Percentiles rank a stretch among this genome's conserved stretches.
These are phyloP conservation scores for Halcyon chelicuti DNA, from an alignment of 2,797 vertebrate species.

Conservation along the genomic window DNA sequence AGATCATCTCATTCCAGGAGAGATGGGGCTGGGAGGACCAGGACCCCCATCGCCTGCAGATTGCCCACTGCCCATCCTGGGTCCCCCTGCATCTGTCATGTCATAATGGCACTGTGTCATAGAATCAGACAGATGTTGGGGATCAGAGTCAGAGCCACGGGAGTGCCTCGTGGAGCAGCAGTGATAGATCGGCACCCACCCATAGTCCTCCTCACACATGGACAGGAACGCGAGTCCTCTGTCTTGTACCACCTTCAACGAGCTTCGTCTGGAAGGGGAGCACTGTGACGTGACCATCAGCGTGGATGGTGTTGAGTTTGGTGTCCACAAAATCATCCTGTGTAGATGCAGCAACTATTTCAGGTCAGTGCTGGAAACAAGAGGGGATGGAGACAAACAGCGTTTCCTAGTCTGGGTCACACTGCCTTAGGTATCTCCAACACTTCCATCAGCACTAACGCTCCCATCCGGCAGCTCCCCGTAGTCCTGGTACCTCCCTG, in stretches of 20 bases:
- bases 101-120: no score
- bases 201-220: constrained; percentile 66
- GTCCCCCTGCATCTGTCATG: no score
- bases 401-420: neutral
- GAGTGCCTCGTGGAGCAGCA: constrained; percentile 18
- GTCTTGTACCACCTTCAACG: constrained; percentile 76
- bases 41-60: no score
- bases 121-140: neutral
- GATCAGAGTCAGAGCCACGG: neutral
- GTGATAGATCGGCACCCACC: neutral
- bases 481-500: neutral
- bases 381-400: no score
- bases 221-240: constrained; percentile 79
- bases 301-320: constrained; percentile 77
- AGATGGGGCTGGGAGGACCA: no score
- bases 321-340: constrained; percentile 82
- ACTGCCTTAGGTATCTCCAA: neutral
- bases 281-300: constrained; percentile 81
- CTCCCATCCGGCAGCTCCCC: neutral
- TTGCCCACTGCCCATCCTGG: no score
- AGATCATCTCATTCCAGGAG: neutral
- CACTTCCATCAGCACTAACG: neutral
- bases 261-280: constrained; percentile 80
- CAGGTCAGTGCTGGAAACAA: constrained; percentile 61
- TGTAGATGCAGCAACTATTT: constrained; percentile 84